phyloP scores from a whole-genome alignment of 2,113 vertebrate species.

The Xyrauchen texanus region DNA sequence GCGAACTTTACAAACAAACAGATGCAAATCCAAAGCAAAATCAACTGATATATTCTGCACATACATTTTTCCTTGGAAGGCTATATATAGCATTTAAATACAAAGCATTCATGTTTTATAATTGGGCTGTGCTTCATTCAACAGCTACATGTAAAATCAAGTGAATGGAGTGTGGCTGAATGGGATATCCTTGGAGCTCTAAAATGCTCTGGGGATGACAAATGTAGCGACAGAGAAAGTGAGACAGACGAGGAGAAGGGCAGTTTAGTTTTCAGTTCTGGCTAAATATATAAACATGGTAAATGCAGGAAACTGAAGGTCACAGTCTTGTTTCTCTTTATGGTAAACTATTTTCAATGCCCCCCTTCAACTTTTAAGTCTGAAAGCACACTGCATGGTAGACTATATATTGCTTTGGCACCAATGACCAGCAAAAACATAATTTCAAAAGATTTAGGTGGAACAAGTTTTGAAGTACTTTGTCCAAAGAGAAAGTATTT shows the following conservation, averaged over 20 bases:
- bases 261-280: slow-evolving; percentile 27
- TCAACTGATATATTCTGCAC: not conserved
- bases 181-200: slow-evolving; percentile 60
- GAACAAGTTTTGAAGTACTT: too few relatives aligned
- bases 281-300: slow-evolving; percentile 38
- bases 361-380: slow-evolving; percentile 26
- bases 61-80: not conserved
- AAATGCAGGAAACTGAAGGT: slow-evolving; percentile 26
- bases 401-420: too few relatives aligned
- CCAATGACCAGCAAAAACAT: too few relatives aligned
- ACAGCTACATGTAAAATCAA: slow-evolving; percentile 59
- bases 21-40: not conserved
- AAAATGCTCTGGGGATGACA: slow-evolving; percentile 34
- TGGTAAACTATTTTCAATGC: slow-evolving; percentile 43
- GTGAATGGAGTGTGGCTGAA: slow-evolving; percentile 65
- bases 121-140: slow-evolving; percentile 65
- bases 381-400: not conserved
- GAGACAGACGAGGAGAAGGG: slow-evolving; percentile 33
- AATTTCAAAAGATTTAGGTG: too few relatives aligned
- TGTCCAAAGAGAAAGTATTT: too few relatives aligned
- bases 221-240: not conserved
- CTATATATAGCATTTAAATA: slow-evolving; percentile 54
- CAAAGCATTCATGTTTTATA: slow-evolving; percentile 57
- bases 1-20: too few relatives aligned
- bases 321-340: slow-evolving; percentile 40